Base-by-base conservation (phyloP, 92 coral and sea anemone genomes). In the Muricea muricata region DNA sequence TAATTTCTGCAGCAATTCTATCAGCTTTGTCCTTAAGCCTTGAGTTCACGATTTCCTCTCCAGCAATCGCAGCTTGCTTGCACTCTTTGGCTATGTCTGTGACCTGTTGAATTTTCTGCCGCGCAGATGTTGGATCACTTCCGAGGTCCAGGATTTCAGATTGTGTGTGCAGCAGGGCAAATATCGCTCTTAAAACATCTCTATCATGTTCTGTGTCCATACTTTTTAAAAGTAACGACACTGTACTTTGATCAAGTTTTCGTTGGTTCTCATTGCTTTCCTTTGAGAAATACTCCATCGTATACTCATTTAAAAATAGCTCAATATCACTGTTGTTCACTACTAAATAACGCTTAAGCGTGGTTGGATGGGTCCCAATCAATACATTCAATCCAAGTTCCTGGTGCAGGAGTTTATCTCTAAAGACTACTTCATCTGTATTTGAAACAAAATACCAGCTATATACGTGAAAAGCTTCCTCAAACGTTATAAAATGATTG, bases 1-100 rank as follows among this genome's bases (percentile, higher is more conserved):
- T n/a, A n/a, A n/a, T n/a, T n/a, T n/a, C 45, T 39, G 5, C 11
- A 11, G 11, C 11, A 4, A 4, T 11, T 4, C 6, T 39, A 11
- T 11, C 11, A 4, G 11, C 11, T 39, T 11, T 39, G 45, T 39
- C 45, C 50, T 28, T 72, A 45, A 30, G 50, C 0, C 78, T 37
- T 72, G 39, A 34, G 39, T 52, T 72, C 42, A 72, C 35, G 10
- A 72, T 17, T 1, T 72, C 78, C 25, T 72, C 78, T 2, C 78
- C 35, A 72, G 78, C 78, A 34, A 72, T 0, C 1, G 47, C 39
- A 72, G 0, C 78, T 28, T 37, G 21, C 25, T 72, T 40, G 47
- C 78, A 72, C 45, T 72, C 78, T 1, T 72, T 3, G 0, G 46
- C 50, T 9, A 54, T 40, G 25, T 72, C 42, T 0, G 35, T 72